Conservation (phyloP, 1,140 invertebrate genomes). For the Pristionchus pacificus region DNA sequence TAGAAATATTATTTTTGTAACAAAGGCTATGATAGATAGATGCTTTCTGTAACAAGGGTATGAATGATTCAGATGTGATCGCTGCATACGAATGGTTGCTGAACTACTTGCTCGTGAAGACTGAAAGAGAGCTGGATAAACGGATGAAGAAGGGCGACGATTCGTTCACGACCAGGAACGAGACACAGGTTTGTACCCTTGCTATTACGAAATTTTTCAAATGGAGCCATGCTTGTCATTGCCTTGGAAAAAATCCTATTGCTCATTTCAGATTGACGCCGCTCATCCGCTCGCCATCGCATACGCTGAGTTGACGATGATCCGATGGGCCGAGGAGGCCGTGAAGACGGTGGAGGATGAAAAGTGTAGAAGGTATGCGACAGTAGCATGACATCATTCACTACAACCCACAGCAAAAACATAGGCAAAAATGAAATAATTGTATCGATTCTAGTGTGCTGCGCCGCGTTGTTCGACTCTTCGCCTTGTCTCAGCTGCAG, state of each 20-base stretch:
- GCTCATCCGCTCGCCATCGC: constrained; percentile 29
- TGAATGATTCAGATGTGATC: constrained; percentile 16
- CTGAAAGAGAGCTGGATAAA: constrained; percentile 18
- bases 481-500: constrained; percentile 71
- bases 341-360: constrained; percentile 16
- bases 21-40: not conserved
- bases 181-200: too few relatives aligned
- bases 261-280: constrained; percentile 11
- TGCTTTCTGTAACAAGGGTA: not conserved
- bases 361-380: constrained; percentile 1
- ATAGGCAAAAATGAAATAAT: constrained; percentile 26
- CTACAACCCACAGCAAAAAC: not conserved
- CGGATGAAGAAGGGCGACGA: constrained; percentile 16
- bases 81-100: constrained; percentile 33
- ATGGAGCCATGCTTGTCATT: not conserved
- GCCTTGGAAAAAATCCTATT: not conserved
- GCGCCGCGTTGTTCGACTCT: constrained; percentile 68
- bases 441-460: constrained; percentile 63
- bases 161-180: constrained; percentile 27
- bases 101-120: constrained; percentile 18
- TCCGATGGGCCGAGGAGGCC: constrained; percentile 24
- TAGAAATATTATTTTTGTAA: too few relatives aligned
- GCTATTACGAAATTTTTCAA: not conserved
- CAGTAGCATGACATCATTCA: not conserved
- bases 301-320: constrained; percentile 28